Base-by-base conservation (phyloP, 2,797 vertebrate genomes). In the Lithobates pipiens region DNA sequence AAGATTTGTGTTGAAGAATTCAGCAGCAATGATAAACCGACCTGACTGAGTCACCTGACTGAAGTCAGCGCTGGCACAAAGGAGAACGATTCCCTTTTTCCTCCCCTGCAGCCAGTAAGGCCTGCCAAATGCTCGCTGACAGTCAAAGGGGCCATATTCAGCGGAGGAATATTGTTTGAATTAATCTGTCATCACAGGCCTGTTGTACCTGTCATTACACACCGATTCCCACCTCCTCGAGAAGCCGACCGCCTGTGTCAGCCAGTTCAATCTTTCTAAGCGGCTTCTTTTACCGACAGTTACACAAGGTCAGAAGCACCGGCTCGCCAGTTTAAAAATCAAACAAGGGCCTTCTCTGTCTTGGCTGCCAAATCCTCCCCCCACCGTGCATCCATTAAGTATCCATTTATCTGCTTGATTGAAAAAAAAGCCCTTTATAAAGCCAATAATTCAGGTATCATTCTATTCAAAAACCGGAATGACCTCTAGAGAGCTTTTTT, bases 161-260 rank as follows among this genome's bases (percentile, higher is more conserved):
- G 85, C 86, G 90, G 88, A 74, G 76, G 85, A 89, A 92, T 88
- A 90, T 83, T 70, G 18, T 77, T 85, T 85, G 90, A 89, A 85
- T 91, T 68, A 92, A 92, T 93, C 93, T 89, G 82, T 94, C 92
- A 88, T 91, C 89, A 54, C 77, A 69, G 77, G 89, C 82, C 72
- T 90, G 89, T 92, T 91, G 85, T 92, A 91, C 85, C 91, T 91
- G 90, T 93, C 93, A 93, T 91, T 92, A 91, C 83, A 32, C 87
- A 85, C 88, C 74, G 91, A 90, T 93, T 91, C 90, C 93, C 91
- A 82, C 83, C 90, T 90, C 92, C 91, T 90, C 89, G 68, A 87
- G 82, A 76, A 70, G 13, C 75, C 67, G 68, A 77, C 16, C 36
- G 21, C 18, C 82, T 88, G 88, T 86, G 90, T 92, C 92, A 88